phyloP scores from a whole-genome alignment of 2,797 vertebrate species.

The Onychomys arenicola region DNA sequence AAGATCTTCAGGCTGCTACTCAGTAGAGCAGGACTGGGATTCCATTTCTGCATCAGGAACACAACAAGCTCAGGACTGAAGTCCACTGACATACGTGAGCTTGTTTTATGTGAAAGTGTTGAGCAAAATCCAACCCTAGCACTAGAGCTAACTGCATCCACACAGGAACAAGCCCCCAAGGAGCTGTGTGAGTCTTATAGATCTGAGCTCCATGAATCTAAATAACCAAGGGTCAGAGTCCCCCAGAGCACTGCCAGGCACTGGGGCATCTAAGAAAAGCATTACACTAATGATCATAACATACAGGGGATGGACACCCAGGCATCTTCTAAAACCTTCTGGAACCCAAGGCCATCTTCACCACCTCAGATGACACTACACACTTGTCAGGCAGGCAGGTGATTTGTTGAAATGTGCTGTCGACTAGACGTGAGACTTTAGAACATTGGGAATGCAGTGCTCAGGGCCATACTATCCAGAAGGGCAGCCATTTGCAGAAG shows the following conservation, averaged over 20 bases:
- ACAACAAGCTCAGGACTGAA: not conserved
- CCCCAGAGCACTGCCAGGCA: not conserved
- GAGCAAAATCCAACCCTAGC: not conserved
- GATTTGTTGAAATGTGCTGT: not conserved
- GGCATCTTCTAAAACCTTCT: not conserved
- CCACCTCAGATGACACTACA: not conserved
- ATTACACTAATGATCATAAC: not conserved
- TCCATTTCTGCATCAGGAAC: not conserved
- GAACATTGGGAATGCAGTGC: not conserved
- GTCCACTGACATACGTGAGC: not conserved
- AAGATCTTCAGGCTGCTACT: not conserved
- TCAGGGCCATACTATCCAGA: not conserved
- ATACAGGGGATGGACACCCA: not conserved
- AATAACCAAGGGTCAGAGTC: not conserved
- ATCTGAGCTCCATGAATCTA: not conserved
- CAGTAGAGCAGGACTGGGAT: not conserved
- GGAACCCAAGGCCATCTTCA: not conserved
- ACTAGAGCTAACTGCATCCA: not conserved
- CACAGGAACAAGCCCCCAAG: not conserved
- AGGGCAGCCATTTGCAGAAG: not conserved
- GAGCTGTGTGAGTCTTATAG: not conserved
- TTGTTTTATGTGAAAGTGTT: not conserved
- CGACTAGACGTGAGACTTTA: not conserved
- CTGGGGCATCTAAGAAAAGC: not conserved
- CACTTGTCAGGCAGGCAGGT: not conserved